phyloP scores from a whole-genome alignment of 2,113 vertebrate species.

The Nycticebus coucang region DNA sequence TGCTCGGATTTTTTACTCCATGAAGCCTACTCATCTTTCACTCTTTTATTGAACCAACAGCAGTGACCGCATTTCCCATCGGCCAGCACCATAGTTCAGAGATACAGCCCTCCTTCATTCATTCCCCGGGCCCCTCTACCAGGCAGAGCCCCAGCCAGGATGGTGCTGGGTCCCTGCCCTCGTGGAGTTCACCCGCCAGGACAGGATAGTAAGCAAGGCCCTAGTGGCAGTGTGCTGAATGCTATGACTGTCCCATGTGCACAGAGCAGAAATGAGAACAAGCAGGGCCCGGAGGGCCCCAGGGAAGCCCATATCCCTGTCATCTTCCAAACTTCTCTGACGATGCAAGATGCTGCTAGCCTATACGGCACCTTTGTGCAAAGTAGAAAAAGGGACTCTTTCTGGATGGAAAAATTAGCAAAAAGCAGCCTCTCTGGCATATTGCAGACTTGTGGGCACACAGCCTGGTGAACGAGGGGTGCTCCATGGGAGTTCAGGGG shows the following conservation, averaged over 20 bases:
- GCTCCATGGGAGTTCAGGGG: neutral
- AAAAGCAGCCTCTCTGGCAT: neutral
- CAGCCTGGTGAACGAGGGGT: neutral
- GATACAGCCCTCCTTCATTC: neutral
- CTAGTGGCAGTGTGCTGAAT: neutral
- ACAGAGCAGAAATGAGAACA: neutral
- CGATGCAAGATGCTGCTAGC: neutral
- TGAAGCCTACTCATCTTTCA: accelerated
- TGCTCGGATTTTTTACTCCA: accelerated
- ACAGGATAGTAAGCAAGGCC: neutral
- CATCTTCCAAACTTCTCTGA: neutral
- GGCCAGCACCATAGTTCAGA: neutral
- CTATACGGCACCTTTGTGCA: neutral
- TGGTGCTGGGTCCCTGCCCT: neutral
- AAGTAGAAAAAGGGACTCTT: neutral
- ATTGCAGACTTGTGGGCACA: accelerated
- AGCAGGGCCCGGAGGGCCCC: accelerated
- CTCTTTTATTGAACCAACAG: accelerated
- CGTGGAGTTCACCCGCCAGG: neutral
- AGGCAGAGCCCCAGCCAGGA: neutral
- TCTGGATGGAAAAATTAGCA: neutral
- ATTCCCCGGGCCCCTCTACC: neutral
- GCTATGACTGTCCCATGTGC: accelerated
- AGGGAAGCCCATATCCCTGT: neutral
- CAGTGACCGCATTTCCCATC: accelerated